These are phyloP conservation scores for Rhodeus uyekii DNA, from an alignment of 2,797 vertebrate species.

Conservation along the genomic window DNA sequence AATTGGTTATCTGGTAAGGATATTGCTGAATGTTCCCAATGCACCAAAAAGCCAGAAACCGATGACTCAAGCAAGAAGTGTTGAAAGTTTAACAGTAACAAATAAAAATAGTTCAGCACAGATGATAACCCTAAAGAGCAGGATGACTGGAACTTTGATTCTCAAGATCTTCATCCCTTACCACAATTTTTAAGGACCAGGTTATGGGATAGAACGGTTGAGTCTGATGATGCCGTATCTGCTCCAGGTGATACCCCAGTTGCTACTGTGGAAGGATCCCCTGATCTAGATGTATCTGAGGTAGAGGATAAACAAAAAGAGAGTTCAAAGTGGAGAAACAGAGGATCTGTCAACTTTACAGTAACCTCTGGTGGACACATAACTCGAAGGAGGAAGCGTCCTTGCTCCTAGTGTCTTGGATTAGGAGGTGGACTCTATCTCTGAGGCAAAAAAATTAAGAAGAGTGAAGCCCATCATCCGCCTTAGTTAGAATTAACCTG, in stretches of 20 bases:
- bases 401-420: not conserved
- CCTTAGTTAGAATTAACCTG: conserved; percentile 38
- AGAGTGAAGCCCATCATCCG: not conserved
- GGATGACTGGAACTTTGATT: not conserved
- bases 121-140: not conserved
- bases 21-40: no score
- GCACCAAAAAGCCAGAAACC: not conserved
- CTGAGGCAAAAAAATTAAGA: not conserved
- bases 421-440: not conserved
- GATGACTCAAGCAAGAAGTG: not conserved
- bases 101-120: not conserved
- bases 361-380: not conserved
- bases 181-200: not conserved
- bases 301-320: not conserved
- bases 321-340: not conserved
- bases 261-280: not conserved
- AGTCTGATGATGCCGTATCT: not conserved
- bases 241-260: not conserved
- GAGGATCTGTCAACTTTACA: not conserved
- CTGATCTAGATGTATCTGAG: not conserved
- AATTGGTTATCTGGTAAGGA: no score
- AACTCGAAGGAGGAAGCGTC: not conserved
- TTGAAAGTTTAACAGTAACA: not conserved
- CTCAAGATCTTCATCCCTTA: not conserved
- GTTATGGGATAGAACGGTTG: not conserved